Evolutionary conservation across 2,888 invertebrate species (phyloP), one percentile per base, ranked within the genome.

Genomic region (Cephus rjabovi): DNA sequence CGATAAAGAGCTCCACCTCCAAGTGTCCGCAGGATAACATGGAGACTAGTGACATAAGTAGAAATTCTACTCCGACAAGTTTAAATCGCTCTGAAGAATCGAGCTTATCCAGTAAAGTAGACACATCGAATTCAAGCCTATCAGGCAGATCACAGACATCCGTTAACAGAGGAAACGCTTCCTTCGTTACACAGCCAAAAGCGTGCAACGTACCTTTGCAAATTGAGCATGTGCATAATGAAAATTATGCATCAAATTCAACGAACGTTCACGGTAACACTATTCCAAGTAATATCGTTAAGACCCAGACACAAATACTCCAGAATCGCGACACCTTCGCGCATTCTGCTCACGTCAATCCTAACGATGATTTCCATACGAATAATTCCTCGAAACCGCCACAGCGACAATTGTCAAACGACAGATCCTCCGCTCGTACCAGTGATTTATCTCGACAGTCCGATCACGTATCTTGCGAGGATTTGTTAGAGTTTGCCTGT

Each of bases 381-480:
- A 78, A 40, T 34, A 74, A 33, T 12, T 70, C 74, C 6, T 75
- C 34, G 69, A 76, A 71, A 11, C 56, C 77, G 30, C 40, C 76
- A 34, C 75, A 76, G 31, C 69, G 79, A 35, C 76, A 77, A 34
- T 33, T 78, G 73, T 74, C 80, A 9, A 70, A 73, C 80, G n/a
- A 82, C 79, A 69, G 80, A 79, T 76, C 74, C 12, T 77, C 35
- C 73, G 70, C 75, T 12, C 74, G 69, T 6, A 37, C 34, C 11
- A 89, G 87, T 74, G 90, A 89, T 74, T 71, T 89, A 1, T 88
- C 88, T 11, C 84, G 90, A 30, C 91, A 90, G 76, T 89, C 95
- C 74, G 97, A 97, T 88, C 96, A 97, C 85, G 98, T 98, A 1
- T 97, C 97, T 75, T 98, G 97, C 86, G 98, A 98, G 90, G 98